These are phyloP conservation scores for Thelaira solivaga DNA, from an alignment of 2,888 invertebrate genomes.

Conservation along the genomic window DNA sequence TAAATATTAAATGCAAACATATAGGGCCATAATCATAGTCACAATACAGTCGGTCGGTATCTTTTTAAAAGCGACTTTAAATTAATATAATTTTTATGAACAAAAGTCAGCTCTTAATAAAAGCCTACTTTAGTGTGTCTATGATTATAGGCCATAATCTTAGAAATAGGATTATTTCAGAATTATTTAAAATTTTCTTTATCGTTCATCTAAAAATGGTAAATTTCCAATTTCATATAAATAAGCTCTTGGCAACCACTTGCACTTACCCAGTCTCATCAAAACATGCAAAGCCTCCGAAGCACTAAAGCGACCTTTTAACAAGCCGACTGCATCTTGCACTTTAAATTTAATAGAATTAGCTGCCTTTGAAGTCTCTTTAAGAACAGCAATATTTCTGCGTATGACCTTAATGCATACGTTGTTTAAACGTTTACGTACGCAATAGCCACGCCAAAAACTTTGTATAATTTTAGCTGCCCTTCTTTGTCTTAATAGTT, in stretches of 20 bases:
- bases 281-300: constrained; percentile 72
- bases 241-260: neutral
- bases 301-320: constrained; percentile 72
- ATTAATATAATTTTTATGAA: too few species aligned
- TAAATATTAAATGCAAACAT: too few species aligned
- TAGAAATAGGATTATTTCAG: too few species aligned
- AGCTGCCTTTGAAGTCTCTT: constrained; percentile 64
- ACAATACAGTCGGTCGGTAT: too few species aligned
- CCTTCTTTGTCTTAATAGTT: constrained; percentile 76
- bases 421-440: constrained; percentile 70
- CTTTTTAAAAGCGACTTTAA: too few species aligned
- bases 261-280: constrained; percentile 70
- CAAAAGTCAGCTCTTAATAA: too few species aligned
- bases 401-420: constrained; percentile 69
- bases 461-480: constrained; percentile 83
- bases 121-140: too few species aligned
- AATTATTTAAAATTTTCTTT: too few species aligned
- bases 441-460: constrained; percentile 79
- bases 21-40: too few species aligned
- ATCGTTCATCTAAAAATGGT: too few species aligned
- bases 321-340: constrained; percentile 71
- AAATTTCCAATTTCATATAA: too few species aligned
- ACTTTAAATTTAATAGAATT: constrained; percentile 73
- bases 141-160: too few species aligned
- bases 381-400: constrained; percentile 68